Conservation (phyloP, 2,113 vertebrate species). For the Indicator maculatus region DNA sequence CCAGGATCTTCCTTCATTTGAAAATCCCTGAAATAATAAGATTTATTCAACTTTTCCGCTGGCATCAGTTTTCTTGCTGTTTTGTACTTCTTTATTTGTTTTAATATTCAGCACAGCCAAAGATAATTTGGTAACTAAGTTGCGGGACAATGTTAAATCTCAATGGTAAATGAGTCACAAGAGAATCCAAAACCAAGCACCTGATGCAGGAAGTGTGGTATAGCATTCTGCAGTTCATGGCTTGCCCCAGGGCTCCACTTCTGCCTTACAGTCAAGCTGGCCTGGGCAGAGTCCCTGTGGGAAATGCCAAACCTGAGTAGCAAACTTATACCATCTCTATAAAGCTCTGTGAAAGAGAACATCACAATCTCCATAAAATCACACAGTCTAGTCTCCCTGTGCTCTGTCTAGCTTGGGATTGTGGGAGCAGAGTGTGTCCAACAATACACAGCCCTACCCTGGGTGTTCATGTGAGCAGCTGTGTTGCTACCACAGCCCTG, state of each 20-base stretch:
- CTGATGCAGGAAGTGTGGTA: accelerated
- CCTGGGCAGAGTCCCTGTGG: neutral
- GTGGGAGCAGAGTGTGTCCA: neutral
- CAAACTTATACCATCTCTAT: no score
- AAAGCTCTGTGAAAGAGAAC: neutral
- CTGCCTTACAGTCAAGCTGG: neutral
- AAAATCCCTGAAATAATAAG: neutral
- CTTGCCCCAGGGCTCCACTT: neutral
- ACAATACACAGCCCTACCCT: accelerated
- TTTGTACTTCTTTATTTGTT: neutral
- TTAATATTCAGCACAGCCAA: neutral
- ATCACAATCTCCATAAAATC: neutral
- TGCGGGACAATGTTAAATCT: neutral
- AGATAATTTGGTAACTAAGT: neutral
- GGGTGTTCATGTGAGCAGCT: accelerated
- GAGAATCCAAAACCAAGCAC: neutral
- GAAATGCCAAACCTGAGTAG: neutral
- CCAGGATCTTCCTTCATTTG: neutral
- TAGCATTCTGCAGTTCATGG: accelerated
- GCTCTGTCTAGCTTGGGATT: accelerated
- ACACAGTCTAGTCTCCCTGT: accelerated
- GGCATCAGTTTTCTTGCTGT: neutral
- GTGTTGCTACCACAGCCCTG: accelerated
- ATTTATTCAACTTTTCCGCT: neutral
- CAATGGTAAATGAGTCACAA: neutral